Evolutionary conservation across 2,888 invertebrate genomes (phyloP), one percentile per base, ranked within the genome.

Genomic region (Fragum sueziense): DNA sequence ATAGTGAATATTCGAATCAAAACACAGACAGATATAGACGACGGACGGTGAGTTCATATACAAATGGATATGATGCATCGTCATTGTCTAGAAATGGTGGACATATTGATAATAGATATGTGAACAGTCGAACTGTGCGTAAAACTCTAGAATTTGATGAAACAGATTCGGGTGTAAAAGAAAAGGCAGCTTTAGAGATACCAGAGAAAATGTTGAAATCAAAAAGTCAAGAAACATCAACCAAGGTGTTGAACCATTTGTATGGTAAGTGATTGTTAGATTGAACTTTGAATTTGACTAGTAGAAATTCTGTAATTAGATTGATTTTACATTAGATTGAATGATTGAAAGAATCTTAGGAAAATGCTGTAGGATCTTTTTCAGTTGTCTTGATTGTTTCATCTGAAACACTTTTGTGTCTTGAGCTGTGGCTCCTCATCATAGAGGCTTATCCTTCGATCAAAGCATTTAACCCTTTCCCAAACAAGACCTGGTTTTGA

Each of bases 101-200:
- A 33, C 65, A 65, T 65, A 22, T 17, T 7, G 41, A 65, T n/a
- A 41, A 65, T 41, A 65, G 37, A 41, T 41, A 65, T 41, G 61
- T 22, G 17, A 61, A 61, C 29, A 61, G 31, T 9, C 4, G 22
- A n/a, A 20, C 31, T 33, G 41, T 65, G 41, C 20, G 65, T 41
- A 65, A 65, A 27, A 65, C 65, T 14, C 41, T 65, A 11, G 65
- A 65, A 41, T 65, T 25, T 65, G 65, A 65, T 41, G 37, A 25
- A 31, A 47, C 37, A 70, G 65, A 65, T 41, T 57, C 67, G 51
- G 79, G 74, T 3, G 79, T 54, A 2, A 47, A 68, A 22, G 87
- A 86, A 73, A 87, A 87, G 73, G 85, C 85, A 70, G 74, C 82
- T 62, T 78, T 80, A 47, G 85, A 87, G 73, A 57, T 68, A 22